phyloP scores from a whole-genome alignment of 2,888 invertebrate species.

The Amphipoea lucens region DNA sequence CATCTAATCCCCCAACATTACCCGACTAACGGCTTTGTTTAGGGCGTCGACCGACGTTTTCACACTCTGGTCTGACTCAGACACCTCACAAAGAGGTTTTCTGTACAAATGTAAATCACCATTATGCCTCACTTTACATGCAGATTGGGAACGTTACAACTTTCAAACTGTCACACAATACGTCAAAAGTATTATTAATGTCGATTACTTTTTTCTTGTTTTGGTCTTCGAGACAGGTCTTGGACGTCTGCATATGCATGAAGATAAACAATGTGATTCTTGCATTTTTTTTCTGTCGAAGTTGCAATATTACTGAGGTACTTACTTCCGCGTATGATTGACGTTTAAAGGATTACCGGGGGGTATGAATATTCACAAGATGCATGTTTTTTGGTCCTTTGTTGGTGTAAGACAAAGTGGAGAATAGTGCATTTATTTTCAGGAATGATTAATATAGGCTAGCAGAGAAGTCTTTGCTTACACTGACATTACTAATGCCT shows the following conservation, averaged over 20 bases:
- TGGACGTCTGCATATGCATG: slow-evolving; percentile 40
- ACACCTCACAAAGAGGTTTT: slow-evolving; percentile 79
- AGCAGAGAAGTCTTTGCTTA: background rate
- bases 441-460: background rate
- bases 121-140: slow-evolving; percentile 85
- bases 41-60: slow-evolving; percentile 84
- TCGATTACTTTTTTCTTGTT: slow-evolving; percentile 67
- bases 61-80: slow-evolving; percentile 82
- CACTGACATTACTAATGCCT: background rate
- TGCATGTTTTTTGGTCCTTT: slow-evolving; percentile 17
- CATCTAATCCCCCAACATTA: slow-evolving; percentile 70
- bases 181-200: slow-evolving; percentile 67
- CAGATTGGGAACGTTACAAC: slow-evolving; percentile 81
- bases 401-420: background rate
- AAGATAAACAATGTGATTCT: slow-evolving; percentile 46
- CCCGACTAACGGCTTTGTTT: slow-evolving; percentile 72
- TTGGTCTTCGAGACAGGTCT: slow-evolving; percentile 52
- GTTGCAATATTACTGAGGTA: slow-evolving; percentile 44
- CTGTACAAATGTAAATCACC: slow-evolving; percentile 87
- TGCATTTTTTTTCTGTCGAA: slow-evolving; percentile 38
- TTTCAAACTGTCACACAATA: slow-evolving; percentile 66
- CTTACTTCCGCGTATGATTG: slow-evolving; percentile 52
- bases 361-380: slow-evolving; percentile 35
- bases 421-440: background rate
- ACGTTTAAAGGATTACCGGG: slow-evolving; percentile 37